Evolutionary conservation across 2,113 vertebrate species (phyloP), one percentile per base, ranked within the genome.

Genomic region (Excalfactoria chinensis): DNA sequence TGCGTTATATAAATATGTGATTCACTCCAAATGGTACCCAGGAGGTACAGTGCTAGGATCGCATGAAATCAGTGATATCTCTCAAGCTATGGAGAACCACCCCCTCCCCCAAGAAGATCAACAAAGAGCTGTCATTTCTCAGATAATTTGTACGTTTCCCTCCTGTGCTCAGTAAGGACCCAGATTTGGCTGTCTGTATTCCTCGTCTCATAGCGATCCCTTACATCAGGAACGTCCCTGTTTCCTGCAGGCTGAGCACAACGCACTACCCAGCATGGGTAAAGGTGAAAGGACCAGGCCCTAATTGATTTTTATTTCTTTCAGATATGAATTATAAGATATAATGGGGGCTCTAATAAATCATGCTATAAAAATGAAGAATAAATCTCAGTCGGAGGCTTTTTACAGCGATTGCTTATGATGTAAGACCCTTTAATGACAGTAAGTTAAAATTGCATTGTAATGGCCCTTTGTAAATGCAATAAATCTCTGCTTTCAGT

Each of bases 401-500:
- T 95, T 94, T 70, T 86, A 53, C 86, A 84, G 83, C 58, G 82
- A 93, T 89, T 95, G 80, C 95, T 95, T 90, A 62, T 95, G 95
- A 96, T 95, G 74, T 95, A 95, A 95, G 92, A 84, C 30, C 85
- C 86, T 93, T 89, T 95, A 94, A 97, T 81, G 95, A 95, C 77
- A 94, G 83, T 69, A 78, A 89, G 94, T 94, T 97, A 90, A 94
- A 96, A 96, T 85, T 93, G 91, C 90, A 93, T 40, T 89, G 92
- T 93, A 95, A 97, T 90, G 51, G 81, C 68, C 85, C 68, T 93
- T 74, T 89, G 92, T 70, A 84, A 96, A 90, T 77, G 90, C 77
- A 88, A 93, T 96, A 95, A 94, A 94, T 91, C 94, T 93, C 55
- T 0, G 8, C 34, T 91, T 94, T 88, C 73, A 66, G 73, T 69